Conservation (phyloP, 2,113 vertebrate genomes). For the Bothrops jararaca region DNA sequence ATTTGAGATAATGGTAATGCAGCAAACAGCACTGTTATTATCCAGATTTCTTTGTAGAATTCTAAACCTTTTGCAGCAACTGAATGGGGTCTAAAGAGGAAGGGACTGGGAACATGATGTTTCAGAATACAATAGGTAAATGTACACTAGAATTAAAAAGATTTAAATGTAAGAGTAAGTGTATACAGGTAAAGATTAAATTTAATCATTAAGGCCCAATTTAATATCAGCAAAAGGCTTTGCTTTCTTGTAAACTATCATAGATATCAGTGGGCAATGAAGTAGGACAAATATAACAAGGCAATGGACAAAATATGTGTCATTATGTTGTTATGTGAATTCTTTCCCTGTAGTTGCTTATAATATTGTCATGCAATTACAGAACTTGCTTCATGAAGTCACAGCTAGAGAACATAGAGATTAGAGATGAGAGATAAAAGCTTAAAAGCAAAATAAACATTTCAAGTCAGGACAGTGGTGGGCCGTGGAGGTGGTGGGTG, state of each 20-base stretch:
- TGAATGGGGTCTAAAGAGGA: background rate
- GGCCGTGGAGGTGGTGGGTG: too few species aligned
- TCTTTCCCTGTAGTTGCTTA: background rate
- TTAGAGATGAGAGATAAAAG: too few species aligned
- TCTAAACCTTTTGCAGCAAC: background rate
- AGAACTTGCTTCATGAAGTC: background rate
- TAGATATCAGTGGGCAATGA: background rate
- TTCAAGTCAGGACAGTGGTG: too few species aligned
- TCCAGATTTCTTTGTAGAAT: accelerated
- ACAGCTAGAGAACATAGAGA: background rate
- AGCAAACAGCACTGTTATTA: background rate
- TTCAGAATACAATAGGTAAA: background rate
- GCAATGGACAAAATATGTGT: background rate
- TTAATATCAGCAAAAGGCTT: background rate
- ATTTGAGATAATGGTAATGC: background rate
- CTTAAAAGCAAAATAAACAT: too few species aligned
- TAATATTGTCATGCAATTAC: background rate
- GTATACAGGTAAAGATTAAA: background rate
- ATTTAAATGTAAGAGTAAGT: background rate
- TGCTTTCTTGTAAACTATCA: background rate
- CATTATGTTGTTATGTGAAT: background rate
- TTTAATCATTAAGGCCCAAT: background rate
- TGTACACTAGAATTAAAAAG: background rate
- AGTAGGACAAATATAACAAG: background rate
- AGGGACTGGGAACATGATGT: background rate